These are phyloP conservation scores for Charanyca ferruginea DNA, from an alignment of 2,888 invertebrate species.

Conservation along the genomic window DNA sequence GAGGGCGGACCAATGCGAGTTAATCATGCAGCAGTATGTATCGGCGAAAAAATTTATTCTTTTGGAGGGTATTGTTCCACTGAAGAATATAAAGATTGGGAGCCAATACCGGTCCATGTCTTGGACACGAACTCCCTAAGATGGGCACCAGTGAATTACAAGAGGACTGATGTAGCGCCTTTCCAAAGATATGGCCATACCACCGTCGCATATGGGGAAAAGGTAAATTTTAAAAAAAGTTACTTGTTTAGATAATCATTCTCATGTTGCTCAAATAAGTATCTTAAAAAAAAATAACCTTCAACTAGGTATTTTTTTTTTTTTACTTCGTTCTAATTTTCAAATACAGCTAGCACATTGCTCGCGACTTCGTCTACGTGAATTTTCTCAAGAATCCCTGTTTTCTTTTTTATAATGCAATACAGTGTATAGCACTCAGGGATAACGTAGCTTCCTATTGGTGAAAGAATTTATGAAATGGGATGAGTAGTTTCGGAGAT, in stretches of 20 bases:
- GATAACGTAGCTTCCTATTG: no score
- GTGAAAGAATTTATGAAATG: no score
- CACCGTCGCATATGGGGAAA: slow-evolving; percentile 95
- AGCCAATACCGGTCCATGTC: slow-evolving; percentile 96
- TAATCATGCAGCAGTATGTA: slow-evolving; percentile 97
- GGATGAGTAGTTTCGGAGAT: no score
- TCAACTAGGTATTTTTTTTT: no score
- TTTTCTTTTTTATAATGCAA: no score
- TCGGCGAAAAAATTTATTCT: slow-evolving; percentile 95
- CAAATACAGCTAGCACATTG: no score
- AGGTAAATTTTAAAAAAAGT: slow-evolving; percentile 79
- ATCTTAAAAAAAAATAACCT: no score
- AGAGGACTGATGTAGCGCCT: slow-evolving; percentile 91
- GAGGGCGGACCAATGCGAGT: slow-evolving; percentile 98
- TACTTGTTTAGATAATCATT: not conserved
- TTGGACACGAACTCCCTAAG: slow-evolving; percentile 94
- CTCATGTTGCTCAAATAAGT: not conserved
- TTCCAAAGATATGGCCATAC: slow-evolving; percentile 98
- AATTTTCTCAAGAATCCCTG: no score
- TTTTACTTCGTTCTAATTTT: not conserved
- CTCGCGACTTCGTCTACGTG: no score
- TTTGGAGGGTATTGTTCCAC: slow-evolving; percentile 98
- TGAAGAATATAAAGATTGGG: slow-evolving; percentile 94
- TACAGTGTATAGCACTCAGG: no score
- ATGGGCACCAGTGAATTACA: slow-evolving; percentile 91